A percentile compares a stretch with the other conserved stretches of the same genome.
These are phyloP conservation scores for Oscheius sp. DNA, from an alignment of 2,888 invertebrate genomes.

Conservation along the genomic window DNA sequence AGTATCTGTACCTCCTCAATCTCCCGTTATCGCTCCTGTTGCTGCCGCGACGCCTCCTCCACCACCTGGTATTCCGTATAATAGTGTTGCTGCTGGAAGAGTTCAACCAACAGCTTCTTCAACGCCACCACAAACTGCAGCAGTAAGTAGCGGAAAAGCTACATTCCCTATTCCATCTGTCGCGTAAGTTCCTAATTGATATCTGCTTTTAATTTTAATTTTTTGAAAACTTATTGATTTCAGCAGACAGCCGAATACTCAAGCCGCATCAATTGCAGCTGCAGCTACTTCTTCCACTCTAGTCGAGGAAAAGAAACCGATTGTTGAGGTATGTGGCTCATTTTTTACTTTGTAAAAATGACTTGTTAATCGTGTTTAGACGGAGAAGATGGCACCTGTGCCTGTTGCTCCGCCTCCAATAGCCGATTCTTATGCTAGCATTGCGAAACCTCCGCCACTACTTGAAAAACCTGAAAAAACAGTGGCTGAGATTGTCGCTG, in stretches of 20 bases:
- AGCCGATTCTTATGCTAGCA: constrained; percentile 21
- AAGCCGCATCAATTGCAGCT: constrained; percentile 7
- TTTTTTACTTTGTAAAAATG: too few relatives aligned
- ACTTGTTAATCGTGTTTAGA: not conserved
- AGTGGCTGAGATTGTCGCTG: constrained; percentile 28
- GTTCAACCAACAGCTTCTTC: constrained; percentile 20
- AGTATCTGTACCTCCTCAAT: not conserved
- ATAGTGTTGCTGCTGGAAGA: constrained; percentile 63
- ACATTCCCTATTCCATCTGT: constrained; percentile 29
- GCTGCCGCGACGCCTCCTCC: constrained; percentile 68
- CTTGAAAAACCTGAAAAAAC: constrained; percentile 12
- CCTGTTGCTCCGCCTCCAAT: constrained; percentile 11
- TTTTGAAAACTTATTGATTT: not conserved
- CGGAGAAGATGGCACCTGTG: not conserved
- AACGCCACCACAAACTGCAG: constrained; percentile 23
- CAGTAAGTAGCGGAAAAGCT: constrained; percentile 25
- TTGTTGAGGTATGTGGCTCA: constrained; percentile 23
- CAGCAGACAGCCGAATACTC: constrained; percentile 29
- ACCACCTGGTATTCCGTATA: constrained; percentile 66
- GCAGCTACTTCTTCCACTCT: constrained; percentile 7
- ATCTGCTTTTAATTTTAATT: not conserved
- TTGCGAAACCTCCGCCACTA: constrained; percentile 10
- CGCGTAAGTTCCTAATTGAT: constrained; percentile 16
- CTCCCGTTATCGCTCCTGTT: constrained; percentile 2
- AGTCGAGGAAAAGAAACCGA: constrained; percentile 26